phyloP scores from a whole-genome alignment of 2,797 vertebrate species.

The Coregonus suidteri region DNA sequence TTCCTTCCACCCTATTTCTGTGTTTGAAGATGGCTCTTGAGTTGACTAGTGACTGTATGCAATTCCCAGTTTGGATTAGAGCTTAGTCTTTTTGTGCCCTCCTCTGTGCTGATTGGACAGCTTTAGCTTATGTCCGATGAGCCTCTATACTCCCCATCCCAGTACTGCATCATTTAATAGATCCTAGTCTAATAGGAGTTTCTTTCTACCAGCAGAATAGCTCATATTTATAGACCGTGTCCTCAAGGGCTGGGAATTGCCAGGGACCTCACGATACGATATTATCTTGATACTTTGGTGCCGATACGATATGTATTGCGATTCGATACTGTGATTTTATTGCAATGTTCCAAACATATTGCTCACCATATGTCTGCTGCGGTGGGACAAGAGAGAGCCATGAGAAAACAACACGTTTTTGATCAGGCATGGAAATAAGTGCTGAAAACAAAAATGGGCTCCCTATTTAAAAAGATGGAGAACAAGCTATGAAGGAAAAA shows the following conservation, averaged over 20 bases:
- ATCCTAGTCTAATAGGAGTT: constrained; percentile 18
- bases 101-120: constrained; percentile 11
- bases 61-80: neutral
- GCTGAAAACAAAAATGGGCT: no score
- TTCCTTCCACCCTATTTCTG: neutral
- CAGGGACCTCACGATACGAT: neutral
- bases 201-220: constrained; percentile 26
- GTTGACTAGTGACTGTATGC: neutral
- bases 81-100: neutral
- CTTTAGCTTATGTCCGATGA: constrained; percentile 36
- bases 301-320: no score
- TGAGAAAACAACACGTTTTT: no score
- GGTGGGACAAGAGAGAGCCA: no score
- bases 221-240: constrained; percentile 53
- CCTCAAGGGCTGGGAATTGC: constrained; percentile 1
- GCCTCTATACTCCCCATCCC: constrained; percentile 9
- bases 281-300: no score
- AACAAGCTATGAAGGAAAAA: no score
- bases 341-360: no score
- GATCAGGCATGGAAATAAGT: no score
- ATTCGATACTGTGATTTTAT: no score
- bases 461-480: no score
- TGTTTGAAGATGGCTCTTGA: neutral
- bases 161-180: constrained; percentile 54
- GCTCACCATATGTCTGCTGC: no score